Conservation (phyloP, 2,113 vertebrate genomes). For the Cynopterus brachyotis region DNA sequence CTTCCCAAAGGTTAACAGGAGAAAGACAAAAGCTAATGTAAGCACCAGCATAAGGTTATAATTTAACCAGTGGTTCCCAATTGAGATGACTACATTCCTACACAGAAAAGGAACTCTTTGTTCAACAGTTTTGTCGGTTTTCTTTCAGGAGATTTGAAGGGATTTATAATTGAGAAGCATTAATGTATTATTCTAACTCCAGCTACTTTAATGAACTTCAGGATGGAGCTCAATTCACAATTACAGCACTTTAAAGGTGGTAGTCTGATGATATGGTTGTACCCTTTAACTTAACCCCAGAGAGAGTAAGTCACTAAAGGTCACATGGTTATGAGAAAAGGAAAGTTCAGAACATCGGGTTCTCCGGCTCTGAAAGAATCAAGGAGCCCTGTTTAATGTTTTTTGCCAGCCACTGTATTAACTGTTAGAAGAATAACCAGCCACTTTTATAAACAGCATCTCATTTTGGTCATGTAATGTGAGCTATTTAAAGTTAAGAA, state of each 20-base stretch:
- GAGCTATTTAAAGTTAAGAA: background rate
- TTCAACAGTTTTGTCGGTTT: slow-evolving; percentile 5
- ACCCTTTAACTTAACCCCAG: background rate
- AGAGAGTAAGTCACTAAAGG: background rate
- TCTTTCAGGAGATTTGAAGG: background rate
- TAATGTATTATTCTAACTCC: background rate
- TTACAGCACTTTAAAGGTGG: background rate
- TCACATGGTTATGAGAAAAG: background rate
- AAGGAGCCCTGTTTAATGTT: background rate
- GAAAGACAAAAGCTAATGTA: slow-evolving; percentile 26
- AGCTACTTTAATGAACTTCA: background rate
- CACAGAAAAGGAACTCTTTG: slow-evolving; percentile 53
- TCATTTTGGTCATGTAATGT: background rate
- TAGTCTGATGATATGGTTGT: background rate
- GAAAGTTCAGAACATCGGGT: background rate
- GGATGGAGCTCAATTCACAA: background rate
- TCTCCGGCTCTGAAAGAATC: background rate
- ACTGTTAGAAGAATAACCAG: background rate
- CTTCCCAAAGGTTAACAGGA: slow-evolving; percentile 59
- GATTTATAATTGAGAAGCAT: background rate
- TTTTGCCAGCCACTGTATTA: background rate
- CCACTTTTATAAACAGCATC: background rate
- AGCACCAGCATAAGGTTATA: slow-evolving; percentile 61
- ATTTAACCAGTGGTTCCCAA: slow-evolving; percentile 66
- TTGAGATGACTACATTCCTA: slow-evolving; percentile 44